Base-by-base conservation (phyloP, 2,113 vertebrate genomes). In the Lampris incognitus region DNA sequence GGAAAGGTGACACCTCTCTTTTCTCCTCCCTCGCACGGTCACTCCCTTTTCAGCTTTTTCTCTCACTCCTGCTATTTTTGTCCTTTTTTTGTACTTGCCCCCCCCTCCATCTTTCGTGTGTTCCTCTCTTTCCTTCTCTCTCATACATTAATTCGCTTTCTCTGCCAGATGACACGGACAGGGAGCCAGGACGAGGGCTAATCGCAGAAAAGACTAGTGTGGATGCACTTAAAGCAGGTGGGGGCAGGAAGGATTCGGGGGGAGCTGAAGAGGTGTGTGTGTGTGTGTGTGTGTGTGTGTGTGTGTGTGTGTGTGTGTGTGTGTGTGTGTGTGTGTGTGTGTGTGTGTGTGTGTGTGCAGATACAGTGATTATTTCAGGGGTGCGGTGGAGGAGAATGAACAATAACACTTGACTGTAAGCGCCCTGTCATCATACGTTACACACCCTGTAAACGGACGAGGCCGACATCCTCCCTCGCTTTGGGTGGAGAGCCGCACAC, bases 391-490 rank as follows among this genome's bases (percentile, higher is more conserved):
- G 24, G 24, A 24, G 24, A 46, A 7, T 46, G 44, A 46, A 46
- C 13, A 40, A 9, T 36, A 37, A 37, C 65, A 67, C 80, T 79
- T 77, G 77, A 74, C 52, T 72, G 54, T 64, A 58, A 68, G 58
- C 62, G 68, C 57, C 59, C 71, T 68, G 42, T 67, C 81, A 76
- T 64, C 68, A 81, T 10, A 51, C 52, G 51, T 73, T 68, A 38
- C 51, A n/a, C 44, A 46, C 4, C 66, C 69, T 7, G 7, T 46
- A 46, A 82, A 78, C 68, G 66, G 40, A 63, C 6, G 55, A 40
- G 58, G 13, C 74, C 72, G 71, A 78, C 84, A 74, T 76, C 52
- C 72, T 58, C 55, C 62, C 58, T 62, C 66, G 41, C 71, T 42
- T 68, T 13, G 9, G 70, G 75, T 72, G 11, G 66, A 67, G 66